Evolutionary conservation across 2,888 invertebrate species (phyloP).

Genomic region (Strigamia maritima): DNA sequence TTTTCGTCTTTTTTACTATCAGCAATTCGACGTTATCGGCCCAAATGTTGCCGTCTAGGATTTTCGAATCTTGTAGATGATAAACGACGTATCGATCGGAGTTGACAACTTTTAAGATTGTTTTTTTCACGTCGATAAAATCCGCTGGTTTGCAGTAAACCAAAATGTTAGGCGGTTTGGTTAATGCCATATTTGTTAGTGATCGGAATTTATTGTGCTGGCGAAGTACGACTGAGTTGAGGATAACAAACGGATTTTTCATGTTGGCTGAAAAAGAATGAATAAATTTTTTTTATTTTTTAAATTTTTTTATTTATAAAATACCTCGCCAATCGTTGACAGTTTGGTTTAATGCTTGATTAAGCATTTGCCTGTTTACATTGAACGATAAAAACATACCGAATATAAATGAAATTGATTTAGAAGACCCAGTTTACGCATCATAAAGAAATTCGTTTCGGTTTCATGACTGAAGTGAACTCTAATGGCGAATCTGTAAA

Average conservation of each 20-base stretch:
- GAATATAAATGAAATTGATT: not conserved
- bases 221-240: not conserved
- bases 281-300: not conserved
- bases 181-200: not conserved
- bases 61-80: not conserved
- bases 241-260: not conserved
- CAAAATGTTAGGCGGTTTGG: conserved; percentile 35
- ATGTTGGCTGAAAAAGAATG: not conserved
- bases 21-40: conserved; percentile 15
- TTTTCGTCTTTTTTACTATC: not conserved
- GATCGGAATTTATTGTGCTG: not conserved
- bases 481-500: not conserved
- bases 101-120: not conserved
- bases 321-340: conserved; percentile 20
- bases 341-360: not conserved
- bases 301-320: not conserved
- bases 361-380: not conserved
- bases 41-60: conserved; percentile 16
- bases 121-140: conserved; percentile 17
- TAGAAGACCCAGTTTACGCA: not conserved
- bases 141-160: not conserved
- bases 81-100: conserved; percentile 13
- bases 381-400: not conserved
- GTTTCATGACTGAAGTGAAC: not conserved
- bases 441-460: not conserved